Evolutionary conservation across 2,113 vertebrate genomes (phyloP).

Genomic region (Nothoprocta perdicaria): DNA sequence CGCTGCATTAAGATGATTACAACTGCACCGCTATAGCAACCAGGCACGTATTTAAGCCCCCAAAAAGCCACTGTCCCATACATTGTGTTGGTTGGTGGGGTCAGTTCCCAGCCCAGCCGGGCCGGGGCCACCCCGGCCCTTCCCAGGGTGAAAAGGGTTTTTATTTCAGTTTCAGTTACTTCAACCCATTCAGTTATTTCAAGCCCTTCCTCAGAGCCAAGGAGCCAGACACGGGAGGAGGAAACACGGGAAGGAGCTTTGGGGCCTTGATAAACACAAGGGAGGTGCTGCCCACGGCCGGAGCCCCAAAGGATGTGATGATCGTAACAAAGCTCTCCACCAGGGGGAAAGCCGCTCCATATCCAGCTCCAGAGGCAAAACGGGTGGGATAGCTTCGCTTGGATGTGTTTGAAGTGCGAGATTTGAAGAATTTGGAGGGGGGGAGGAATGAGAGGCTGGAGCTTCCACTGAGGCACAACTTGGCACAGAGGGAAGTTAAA

Average conservation of each 20-base stretch:
- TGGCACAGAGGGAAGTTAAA: accelerated
- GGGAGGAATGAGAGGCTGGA: neutral
- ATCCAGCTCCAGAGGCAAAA: accelerated
- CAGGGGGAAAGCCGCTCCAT: accelerated
- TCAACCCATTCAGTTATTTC: too few species aligned
- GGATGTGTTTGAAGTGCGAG: accelerated
- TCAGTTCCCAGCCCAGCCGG: too few species aligned
- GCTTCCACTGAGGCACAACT: neutral
- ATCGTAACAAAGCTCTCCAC: neutral
- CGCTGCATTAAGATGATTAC: accelerated
- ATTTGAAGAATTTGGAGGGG: accelerated
- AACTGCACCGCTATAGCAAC: accelerated
- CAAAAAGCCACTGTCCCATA: neutral
- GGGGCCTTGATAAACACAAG: accelerated
- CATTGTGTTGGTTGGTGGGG: too few species aligned
- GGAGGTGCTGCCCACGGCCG: accelerated
- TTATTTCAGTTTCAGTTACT: accelerated
- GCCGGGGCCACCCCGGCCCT: accelerated
- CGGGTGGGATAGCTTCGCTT: neutral
- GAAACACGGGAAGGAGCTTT: accelerated
- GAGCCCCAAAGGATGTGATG: accelerated
- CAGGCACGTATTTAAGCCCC: accelerated
- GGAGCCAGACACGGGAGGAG: neutral
- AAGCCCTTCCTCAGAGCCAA: accelerated
- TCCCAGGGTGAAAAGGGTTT: accelerated